Evolutionary conservation across 2,113 vertebrate genomes (phyloP).

Genomic region (Rissa tridactyla): DNA sequence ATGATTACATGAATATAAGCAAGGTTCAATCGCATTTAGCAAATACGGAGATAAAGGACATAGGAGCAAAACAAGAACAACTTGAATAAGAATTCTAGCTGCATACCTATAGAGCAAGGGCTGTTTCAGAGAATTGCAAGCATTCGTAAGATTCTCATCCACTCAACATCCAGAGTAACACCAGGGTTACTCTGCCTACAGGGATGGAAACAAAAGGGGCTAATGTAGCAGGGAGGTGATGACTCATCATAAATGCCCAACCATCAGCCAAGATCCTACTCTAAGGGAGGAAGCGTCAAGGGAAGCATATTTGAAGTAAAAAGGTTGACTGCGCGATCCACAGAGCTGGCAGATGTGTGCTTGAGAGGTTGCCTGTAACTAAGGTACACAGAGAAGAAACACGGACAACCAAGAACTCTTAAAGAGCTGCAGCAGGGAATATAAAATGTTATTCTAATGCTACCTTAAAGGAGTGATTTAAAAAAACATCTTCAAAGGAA

Average conservation of each 20-base stretch:
- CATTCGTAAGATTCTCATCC: rapidly evolving
- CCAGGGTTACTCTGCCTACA: background rate
- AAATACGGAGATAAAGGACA: background rate
- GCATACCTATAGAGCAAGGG: background rate
- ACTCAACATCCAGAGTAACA: background rate
- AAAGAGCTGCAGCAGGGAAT: background rate
- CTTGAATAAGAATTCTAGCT: background rate
- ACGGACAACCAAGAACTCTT: background rate
- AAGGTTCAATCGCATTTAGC: background rate
- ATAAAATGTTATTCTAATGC: background rate
- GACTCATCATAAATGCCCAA: background rate
- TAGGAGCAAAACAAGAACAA: background rate
- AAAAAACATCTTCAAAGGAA: background rate
- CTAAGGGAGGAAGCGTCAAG: background rate
- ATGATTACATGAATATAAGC: background rate
- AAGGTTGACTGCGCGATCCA: background rate
- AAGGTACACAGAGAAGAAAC: background rate
- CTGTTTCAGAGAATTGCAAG: background rate
- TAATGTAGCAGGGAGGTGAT: background rate
- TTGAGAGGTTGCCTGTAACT: background rate
- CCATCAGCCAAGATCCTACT: background rate
- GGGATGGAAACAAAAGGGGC: background rate
- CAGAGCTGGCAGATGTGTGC: background rate
- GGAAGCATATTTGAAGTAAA: background rate
- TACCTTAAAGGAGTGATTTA: background rate